Conservation (phyloP, 2,797 vertebrate species). For the Denticeps clupeoides region DNA sequence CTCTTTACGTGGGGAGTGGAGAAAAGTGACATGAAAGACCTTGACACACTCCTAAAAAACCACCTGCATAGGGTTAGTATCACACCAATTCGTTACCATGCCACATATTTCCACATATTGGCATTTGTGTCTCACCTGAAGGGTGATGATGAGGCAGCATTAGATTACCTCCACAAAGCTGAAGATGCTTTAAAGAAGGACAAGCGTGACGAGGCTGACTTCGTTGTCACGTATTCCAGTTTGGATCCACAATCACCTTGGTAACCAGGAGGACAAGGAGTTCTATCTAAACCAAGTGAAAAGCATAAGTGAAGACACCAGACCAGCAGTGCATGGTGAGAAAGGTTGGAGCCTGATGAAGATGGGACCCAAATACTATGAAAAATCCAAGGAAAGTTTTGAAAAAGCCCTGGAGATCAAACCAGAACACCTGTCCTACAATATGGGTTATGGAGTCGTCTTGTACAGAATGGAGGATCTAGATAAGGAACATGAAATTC, state of each 20-base stretch:
- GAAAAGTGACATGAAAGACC: slow-evolving; percentile 42
- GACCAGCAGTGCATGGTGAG: slow-evolving; percentile 39
- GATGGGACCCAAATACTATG: slow-evolving; percentile 25
- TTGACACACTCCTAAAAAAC: slow-evolving; percentile 15
- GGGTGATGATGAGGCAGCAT: slow-evolving; percentile 21
- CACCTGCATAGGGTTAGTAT: slow-evolving; percentile 26
- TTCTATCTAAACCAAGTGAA: slow-evolving; percentile 10
- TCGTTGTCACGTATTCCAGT: slow-evolving; percentile 45
- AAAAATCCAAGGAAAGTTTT: slow-evolving; percentile 38
- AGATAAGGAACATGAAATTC: neutral
- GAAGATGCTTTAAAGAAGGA: slow-evolving; percentile 23
- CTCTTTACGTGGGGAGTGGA: slow-evolving; percentile 48
- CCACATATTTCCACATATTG: slow-evolving; percentile 37
- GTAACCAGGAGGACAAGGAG: slow-evolving; percentile 21
- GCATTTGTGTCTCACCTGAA: slow-evolving; percentile 41
- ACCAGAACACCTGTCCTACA: slow-evolving; percentile 28
- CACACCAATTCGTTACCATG: slow-evolving; percentile 20
- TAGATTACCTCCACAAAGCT: slow-evolving; percentile 38
- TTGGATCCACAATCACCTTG: slow-evolving; percentile 47
- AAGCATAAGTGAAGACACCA: slow-evolving; percentile 18
- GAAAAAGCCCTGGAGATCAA: slow-evolving; percentile 37
- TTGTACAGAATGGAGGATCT: slow-evolving; percentile 26
- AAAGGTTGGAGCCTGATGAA: slow-evolving; percentile 48
- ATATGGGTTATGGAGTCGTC: slow-evolving; percentile 38
- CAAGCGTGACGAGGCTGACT: slow-evolving; percentile 9